These are phyloP conservation scores for Mobula birostris DNA, from an alignment of 2,113 vertebrate genomes.

Conservation along the genomic window DNA sequence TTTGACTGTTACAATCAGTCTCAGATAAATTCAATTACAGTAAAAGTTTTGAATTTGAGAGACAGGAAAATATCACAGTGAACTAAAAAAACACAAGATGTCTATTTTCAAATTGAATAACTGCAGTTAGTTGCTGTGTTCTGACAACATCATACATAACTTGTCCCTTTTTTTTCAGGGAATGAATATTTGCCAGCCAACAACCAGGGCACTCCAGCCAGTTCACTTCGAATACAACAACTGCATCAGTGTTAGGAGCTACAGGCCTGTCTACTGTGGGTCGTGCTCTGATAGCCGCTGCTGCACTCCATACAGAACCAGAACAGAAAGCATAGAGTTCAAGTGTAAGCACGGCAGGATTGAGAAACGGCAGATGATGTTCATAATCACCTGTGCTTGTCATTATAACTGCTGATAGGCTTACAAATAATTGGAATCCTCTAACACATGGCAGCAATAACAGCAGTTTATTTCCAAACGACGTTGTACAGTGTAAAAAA, in stretches of 20 bases:
- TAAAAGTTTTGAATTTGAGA: background rate
- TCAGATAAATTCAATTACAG: slow-evolving; percentile 2
- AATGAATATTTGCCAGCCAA: slow-evolving; percentile 49
- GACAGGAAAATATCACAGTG: background rate
- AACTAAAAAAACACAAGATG: background rate
- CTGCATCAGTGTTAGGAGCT: slow-evolving; percentile 52
- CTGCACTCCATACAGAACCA: slow-evolving; percentile 55
- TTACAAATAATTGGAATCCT: background rate
- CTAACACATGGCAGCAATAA: background rate
- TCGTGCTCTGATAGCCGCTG: slow-evolving; percentile 56
- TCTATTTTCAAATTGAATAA: background rate
- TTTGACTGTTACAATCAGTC: background rate
- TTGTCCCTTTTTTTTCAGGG: slow-evolving; percentile 42
- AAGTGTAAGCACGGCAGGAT: slow-evolving; percentile 48
- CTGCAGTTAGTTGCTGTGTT: background rate
- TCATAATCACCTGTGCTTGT: slow-evolving; percentile 61
- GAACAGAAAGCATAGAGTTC: slow-evolving; percentile 54
- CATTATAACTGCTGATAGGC: slow-evolving; percentile 54
- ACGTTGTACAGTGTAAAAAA: background rate
- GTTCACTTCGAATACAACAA: slow-evolving; percentile 54
- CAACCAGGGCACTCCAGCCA: slow-evolving; percentile 48
- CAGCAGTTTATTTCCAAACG: slow-evolving; percentile 6
- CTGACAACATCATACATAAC: background rate
- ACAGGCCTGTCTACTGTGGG: slow-evolving; percentile 56
- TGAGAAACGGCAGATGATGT: slow-evolving; percentile 53